Base-by-base conservation (phyloP, 2,888 invertebrate genomes). In the Lasioglossum leucozonium region DNA sequence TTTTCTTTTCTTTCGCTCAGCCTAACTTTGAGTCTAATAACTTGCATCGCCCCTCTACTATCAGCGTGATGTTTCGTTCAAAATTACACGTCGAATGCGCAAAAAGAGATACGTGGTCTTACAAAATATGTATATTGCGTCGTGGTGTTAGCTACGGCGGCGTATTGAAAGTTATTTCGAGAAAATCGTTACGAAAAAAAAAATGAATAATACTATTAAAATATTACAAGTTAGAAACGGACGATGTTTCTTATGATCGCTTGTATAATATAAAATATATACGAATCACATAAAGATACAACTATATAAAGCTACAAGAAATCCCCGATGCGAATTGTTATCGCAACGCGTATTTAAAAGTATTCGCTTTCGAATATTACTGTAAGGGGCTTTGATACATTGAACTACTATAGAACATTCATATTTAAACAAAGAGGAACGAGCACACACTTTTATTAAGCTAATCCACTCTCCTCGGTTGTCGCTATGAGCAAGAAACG, bases 251-350 rank as follows among this genome's bases (percentile, higher is more conserved):
- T 79, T 74, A 84, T 58, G 51, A 55, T 62, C 58, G 78, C 74
- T 83, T 84, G 30, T 83, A 83, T 78, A 47, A 78, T 79, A 82
- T 67, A 58, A 47, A 73, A 73, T 69, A 69, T 69, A 69, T 69
- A 69, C 34, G 55, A 34, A 73, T 51, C n/a, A 73, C 44, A 16
- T 51, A 51, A 37, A 73, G 16, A 73, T 55, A 37, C 69, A 69
- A 40, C 2, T 65, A 71, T 55, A 51, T 71, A 8, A 34, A 82
- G 55, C 34, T 34, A 40, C 67, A 55, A 44, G 71, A n/a, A 55
- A 55, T 37, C 37, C 22, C 42, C n/a, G n/a, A 73, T 30, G 26
- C 67, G 34, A 67, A 34, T 69, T 69, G 40, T 42, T 78, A 51
- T n/a, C n/a, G 44, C 51, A 42, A 69, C 34, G 34, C 42, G 22